Conservation (phyloP, 2,797 vertebrate genomes). For the Falco berigora region DNA sequence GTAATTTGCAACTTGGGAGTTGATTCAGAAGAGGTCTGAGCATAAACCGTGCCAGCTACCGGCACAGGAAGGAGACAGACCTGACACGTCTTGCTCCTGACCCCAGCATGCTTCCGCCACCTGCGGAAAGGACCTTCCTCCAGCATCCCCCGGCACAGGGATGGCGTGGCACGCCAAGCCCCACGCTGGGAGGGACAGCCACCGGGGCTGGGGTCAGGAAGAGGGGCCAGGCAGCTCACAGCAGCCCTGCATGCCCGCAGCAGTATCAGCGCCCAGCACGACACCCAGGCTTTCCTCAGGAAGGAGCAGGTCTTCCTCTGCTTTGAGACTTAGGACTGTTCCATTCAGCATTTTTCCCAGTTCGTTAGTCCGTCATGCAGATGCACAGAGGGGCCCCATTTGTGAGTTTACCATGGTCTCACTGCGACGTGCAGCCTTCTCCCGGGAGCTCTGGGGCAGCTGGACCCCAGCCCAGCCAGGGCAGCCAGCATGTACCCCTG, state of each 20-base stretch:
- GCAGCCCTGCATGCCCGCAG: not conserved
- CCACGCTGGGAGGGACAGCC: not conserved
- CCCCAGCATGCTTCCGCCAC: not conserved
- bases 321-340: not conserved
- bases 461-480: not conserved
- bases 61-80: not conserved
- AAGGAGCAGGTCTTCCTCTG: slow-evolving; percentile 1
- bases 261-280: not conserved
- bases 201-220: not conserved
- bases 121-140: not conserved
- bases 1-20: not conserved
- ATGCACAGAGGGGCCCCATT: not conserved
- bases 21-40: not conserved
- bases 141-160: not conserved
- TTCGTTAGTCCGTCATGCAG: not conserved
- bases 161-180: rapidly evolving
- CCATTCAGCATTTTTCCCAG: not conserved
- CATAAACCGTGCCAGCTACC: rapidly evolving
- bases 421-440: not conserved
- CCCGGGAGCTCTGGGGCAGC: not conserved
- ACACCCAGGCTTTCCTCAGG: slow-evolving; percentile 28
- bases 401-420: rapidly evolving
- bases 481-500: not conserved
- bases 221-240: not conserved
- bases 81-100: not conserved